phyloP scores from a whole-genome alignment of 2,113 vertebrate genomes.

The Pseudois nayaur region DNA sequence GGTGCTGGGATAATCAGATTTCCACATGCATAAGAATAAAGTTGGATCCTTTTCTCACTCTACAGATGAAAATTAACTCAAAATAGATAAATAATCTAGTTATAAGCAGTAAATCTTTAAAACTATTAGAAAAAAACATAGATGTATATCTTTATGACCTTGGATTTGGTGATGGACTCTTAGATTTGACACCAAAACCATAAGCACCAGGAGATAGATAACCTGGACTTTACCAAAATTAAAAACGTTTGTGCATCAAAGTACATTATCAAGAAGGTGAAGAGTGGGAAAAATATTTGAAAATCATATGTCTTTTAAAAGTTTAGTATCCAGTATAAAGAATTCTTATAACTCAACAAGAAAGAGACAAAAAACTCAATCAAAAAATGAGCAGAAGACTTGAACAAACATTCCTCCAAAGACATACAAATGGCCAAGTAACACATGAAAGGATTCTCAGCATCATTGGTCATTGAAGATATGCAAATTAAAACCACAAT shows the following conservation, averaged over 20 bases:
- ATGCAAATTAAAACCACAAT: background rate
- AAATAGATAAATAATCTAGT: background rate
- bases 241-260: background rate
- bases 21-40: background rate
- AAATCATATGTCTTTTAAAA: background rate
- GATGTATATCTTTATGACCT: background rate
- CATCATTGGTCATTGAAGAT: background rate
- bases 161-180: background rate
- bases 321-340: background rate
- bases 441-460: background rate
- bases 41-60: background rate
- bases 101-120: background rate
- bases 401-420: background rate
- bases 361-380: background rate
- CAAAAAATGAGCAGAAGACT: background rate
- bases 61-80: background rate
- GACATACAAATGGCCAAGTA: background rate
- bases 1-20: background rate
- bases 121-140: background rate
- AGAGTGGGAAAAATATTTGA: background rate
- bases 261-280: background rate
- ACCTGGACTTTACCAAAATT: background rate
- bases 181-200: background rate
- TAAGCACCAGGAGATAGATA: background rate
- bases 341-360: background rate